Evolutionary conservation across 2,888 invertebrate genomes (phyloP).

Genomic region (Trissonchulus sp.): DNA sequence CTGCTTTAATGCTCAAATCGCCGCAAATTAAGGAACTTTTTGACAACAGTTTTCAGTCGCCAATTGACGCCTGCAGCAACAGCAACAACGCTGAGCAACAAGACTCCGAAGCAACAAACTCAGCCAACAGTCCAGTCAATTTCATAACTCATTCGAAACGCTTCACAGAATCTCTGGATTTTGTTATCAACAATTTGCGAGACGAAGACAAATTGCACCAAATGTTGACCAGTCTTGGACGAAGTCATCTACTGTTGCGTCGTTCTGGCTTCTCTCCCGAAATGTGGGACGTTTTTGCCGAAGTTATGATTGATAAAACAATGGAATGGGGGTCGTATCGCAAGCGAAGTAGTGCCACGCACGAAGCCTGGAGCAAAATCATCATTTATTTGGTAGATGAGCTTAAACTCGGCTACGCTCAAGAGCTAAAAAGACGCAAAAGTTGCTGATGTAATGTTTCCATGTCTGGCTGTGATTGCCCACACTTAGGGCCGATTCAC

Average conservation of each 20-base stretch:
- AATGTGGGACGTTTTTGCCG: background rate
- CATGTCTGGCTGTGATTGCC: too few relatives aligned
- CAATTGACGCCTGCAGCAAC: background rate
- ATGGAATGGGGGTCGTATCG: background rate
- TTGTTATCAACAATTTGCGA: background rate
- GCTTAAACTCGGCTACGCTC: background rate
- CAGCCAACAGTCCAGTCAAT: too few relatives aligned
- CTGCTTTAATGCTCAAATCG: background rate
- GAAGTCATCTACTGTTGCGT: background rate
- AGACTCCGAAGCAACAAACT: background rate
- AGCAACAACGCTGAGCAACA: background rate
- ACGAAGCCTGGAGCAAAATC: background rate
- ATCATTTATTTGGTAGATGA: background rate
- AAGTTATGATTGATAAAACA: background rate
- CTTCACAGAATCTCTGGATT: background rate
- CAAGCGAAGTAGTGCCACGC: background rate
- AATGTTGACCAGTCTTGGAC: background rate
- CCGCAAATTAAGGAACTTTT: background rate
- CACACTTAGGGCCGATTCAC: too few relatives aligned
- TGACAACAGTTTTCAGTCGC: background rate
- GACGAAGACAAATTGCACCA: background rate
- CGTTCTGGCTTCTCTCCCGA: background rate
- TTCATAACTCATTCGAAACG: background rate
- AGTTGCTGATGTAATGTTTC: too few relatives aligned
- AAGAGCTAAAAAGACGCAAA: background rate